phyloP scores from a whole-genome alignment of 2,113 vertebrate species.

The Oryctolagus cuniculus region mOryCun1.1 NC_091441.1:75110001-75110500 shows the following conservation, averaged over 20 bases:
- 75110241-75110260: conserved; percentile 37
- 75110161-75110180: conserved; percentile 55
- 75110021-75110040: conserved; percentile 22
- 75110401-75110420: too few relatives aligned
- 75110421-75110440: too few relatives aligned
- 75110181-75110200: conserved; percentile 30
- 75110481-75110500: too few relatives aligned
- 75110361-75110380: too few relatives aligned
- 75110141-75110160: conserved; percentile 49
- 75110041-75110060: conserved; percentile 60
- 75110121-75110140: conserved; percentile 56
- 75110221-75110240: conserved; percentile 48
- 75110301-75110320: conserved; percentile 35
- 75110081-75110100: conserved; percentile 61
- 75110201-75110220: conserved; percentile 11
- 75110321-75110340: not conserved
- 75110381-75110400: too few relatives aligned
- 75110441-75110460: too few relatives aligned
- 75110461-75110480: too few relatives aligned
- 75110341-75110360: too few relatives aligned
- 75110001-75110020: conserved; percentile 57
- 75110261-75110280: conserved; percentile 33
- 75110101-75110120: conserved; percentile 35
- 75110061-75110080: conserved; percentile 57
- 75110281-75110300: conserved; percentile 54